Base-by-base conservation (phyloP, 2,888 invertebrate species). In the Eupithecia subumbrata region DNA sequence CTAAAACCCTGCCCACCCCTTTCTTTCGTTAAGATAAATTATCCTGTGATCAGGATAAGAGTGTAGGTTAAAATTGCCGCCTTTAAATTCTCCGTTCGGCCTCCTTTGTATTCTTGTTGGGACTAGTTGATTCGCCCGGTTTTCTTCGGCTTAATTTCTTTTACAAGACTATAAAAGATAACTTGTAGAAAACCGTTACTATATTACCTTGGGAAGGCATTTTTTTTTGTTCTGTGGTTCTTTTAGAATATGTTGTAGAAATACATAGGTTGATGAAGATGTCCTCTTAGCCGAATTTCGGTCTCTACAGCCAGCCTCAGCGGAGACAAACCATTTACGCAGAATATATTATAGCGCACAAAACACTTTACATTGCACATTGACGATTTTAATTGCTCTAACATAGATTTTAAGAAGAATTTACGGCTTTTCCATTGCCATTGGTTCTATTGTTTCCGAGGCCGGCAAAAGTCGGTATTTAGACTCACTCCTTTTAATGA, bases 21-120 rank as follows among this genome's bases (percentile, higher is more conserved):
- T 94, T 94, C 94, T 94, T 95, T 95, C 94, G 92, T 94, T 93
- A 94, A 95, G 95, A 95, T 95, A 94, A 95, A 95, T 95, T 94
- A 95, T 94, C 93, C 93, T 88, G 87, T 91, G 94, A 94, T 95
- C 94, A 92, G 94, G 93, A 94, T 93, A 93, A 94, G 93, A 95
- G 94, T 94, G 93, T 94, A 93, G 93, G 93, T 94, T 94, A 93
- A 93, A 95, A 95, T 94, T 94, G 94, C 94, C 89, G 93, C 92
- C 93, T 94, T 94, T 94, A 95, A 95, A 94, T 93, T 93, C 92
- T 89, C 88, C 90, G 91, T 88, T 90, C 89, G 88, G 89, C 89
- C 94, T 91, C 89, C 94, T 91, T 91, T 92, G 93, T 92, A 92
- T 93, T 93, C 92, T 91, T 90, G 89, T 82, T 84, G 81, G 87